phyloP scores from a whole-genome alignment of 2,113 vertebrate species.

The Laticauda laticaudata region DNA sequence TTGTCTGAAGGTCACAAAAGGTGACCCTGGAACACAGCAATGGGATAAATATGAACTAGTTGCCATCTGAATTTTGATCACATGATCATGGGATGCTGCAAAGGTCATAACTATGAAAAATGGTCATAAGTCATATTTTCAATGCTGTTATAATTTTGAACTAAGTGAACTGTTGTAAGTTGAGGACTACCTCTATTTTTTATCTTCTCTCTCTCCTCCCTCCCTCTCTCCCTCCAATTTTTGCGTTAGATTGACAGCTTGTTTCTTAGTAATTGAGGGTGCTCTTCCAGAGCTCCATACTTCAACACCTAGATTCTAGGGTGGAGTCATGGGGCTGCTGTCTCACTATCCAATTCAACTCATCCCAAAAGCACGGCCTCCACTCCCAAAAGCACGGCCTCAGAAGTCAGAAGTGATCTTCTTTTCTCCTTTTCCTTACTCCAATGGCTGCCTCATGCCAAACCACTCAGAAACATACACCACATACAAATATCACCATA shows the following conservation, averaged over 20 bases:
- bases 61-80: no score
- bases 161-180: no score
- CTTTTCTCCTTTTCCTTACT: not conserved
- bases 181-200: no score
- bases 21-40: no score
- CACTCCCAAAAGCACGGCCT: not conserved
- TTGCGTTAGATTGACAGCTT: not conserved
- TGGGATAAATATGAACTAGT: no score
- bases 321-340: not conserved
- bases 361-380: not conserved
- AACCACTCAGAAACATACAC: not conserved
- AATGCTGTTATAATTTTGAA: no score
- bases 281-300: not conserved
- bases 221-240: not conserved
- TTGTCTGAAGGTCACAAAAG: not conserved
- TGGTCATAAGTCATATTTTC: not conserved
- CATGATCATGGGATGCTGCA: not conserved
- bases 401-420: not conserved
- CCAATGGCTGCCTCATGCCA: not conserved
- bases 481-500: not conserved
- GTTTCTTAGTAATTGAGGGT: not conserved
- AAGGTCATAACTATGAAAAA: not conserved
- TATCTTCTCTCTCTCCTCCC: not conserved
- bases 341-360: not conserved
- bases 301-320: not conserved